Evolutionary conservation across 2,113 vertebrate species (phyloP).

Genomic region (Pimephales promelas): DNA sequence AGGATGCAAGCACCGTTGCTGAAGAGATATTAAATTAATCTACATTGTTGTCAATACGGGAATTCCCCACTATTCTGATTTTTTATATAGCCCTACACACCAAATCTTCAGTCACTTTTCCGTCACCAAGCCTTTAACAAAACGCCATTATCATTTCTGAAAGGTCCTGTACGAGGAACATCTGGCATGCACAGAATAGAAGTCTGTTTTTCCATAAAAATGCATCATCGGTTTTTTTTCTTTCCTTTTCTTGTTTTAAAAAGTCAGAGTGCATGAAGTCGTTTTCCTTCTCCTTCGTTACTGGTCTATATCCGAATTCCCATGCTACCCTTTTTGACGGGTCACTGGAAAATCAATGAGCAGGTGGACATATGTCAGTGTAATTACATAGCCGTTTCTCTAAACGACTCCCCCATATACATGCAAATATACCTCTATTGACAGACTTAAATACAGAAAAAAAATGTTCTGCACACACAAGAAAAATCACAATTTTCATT

Average conservation of each 20-base stretch:
- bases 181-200: neutral
- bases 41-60: neutral
- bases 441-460: conserved; percentile 70
- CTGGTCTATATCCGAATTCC: conserved; percentile 87
- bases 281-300: conserved; percentile 78
- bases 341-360: conserved; percentile 97
- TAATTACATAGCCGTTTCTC: conserved; percentile 85
- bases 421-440: conserved; percentile 77
- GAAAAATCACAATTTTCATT: conserved; percentile 76
- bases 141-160: neutral
- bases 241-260: neutral
- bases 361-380: conserved; percentile 92
- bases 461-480: conserved; percentile 64
- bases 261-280: conserved; percentile 53
- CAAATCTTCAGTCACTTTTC: neutral
- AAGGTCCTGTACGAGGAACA: conserved; percentile 1
- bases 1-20: neutral
- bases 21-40: neutral
- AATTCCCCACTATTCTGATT: neutral
- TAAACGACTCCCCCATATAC: conserved; percentile 72
- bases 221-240: neutral
- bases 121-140: neutral
- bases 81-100: neutral
- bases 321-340: conserved; percentile 99
- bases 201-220: neutral